These are phyloP conservation scores for Eubucco bourcierii DNA, from an alignment of 2,113 vertebrate genomes.

Conservation along the genomic window DNA sequence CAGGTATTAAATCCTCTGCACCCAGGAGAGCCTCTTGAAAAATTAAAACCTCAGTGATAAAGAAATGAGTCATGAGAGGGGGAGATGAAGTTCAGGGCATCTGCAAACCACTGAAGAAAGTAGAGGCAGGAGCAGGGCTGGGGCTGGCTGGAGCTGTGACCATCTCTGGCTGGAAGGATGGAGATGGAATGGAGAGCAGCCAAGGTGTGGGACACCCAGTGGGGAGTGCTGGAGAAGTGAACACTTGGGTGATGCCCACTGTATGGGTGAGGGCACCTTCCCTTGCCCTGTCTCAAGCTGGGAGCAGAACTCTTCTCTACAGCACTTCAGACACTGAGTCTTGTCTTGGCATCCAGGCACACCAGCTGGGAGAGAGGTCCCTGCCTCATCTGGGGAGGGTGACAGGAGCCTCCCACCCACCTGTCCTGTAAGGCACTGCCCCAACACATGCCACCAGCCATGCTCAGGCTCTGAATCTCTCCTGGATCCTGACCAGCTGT, in stretches of 20 bases:
- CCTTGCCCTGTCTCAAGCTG: neutral
- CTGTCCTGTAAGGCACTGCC: accelerated
- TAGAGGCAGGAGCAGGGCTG: neutral
- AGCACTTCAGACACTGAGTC: neutral
- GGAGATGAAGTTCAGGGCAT: neutral
- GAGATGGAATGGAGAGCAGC: neutral
- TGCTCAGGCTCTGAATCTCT: neutral
- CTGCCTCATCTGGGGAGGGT: neutral
- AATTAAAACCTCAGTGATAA: conserved; percentile 6
- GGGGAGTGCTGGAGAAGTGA: accelerated
- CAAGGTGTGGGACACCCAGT: accelerated
- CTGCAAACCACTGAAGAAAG: neutral
- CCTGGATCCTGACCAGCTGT: accelerated
- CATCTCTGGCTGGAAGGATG: neutral
- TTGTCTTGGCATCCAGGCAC: neutral
- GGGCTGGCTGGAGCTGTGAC: neutral
- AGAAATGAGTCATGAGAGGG: conserved; percentile 9
- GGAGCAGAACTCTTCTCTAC: neutral
- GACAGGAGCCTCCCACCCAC: accelerated
- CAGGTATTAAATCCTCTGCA: neutral
- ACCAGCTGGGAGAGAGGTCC: neutral
- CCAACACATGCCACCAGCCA: accelerated
- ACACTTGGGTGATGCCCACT: neutral
- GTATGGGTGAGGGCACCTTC: neutral
- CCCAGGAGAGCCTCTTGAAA: conserved; percentile 10